phyloP scores from a whole-genome alignment of 1,140 invertebrate genomes.

The Mya arenaria region DNA sequence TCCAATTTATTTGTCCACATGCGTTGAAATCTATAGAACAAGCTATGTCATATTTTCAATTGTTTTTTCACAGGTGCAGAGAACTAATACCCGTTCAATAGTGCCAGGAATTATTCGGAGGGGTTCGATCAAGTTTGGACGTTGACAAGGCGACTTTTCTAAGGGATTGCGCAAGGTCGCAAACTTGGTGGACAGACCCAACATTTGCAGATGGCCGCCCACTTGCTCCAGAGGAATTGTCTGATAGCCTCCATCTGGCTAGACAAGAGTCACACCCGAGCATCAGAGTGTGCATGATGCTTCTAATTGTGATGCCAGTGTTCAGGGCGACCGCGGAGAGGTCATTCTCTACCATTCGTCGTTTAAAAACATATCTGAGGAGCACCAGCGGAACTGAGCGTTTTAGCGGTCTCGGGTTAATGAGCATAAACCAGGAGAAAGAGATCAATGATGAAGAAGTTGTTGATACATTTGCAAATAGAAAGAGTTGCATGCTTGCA shows the following conservation, averaged over 20 bases:
- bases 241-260: not conserved
- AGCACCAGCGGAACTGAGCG: slow-evolving; percentile 8
- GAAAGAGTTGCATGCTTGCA: no score
- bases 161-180: not conserved
- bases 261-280: not conserved
- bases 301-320: slow-evolving; percentile 17
- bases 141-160: slow-evolving; percentile 4
- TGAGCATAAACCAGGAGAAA: slow-evolving; percentile 1
- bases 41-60: no score
- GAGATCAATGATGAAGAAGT: not conserved
- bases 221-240: not conserved
- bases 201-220: slow-evolving; percentile 1
- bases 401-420: slow-evolving; percentile 1
- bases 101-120: not conserved
- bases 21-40: no score
- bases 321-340: slow-evolving; percentile 23
- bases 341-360: slow-evolving; percentile 1
- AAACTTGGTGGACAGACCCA: not conserved
- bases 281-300: not conserved
- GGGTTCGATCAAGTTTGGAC: not conserved
- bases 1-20: no score
- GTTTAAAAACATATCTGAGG: slow-evolving; percentile 19
- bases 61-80: not conserved
- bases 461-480: no score
- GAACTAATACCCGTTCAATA: not conserved